Evolutionary conservation across 2,113 vertebrate genomes (phyloP).

Genomic region (Nothobranchius kuhntae): DNA sequence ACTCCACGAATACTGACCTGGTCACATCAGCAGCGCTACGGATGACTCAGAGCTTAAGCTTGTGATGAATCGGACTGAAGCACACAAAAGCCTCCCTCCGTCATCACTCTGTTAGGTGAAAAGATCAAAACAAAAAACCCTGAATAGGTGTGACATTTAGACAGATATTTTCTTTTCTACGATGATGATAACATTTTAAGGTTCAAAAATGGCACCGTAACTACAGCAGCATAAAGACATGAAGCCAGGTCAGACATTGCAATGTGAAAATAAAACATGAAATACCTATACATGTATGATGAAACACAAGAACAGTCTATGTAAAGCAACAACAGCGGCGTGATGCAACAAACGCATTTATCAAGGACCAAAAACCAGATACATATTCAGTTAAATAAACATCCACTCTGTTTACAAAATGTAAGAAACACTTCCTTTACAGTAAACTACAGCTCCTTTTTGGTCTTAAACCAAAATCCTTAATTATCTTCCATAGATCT

Average conservation of each 20-base stretch:
- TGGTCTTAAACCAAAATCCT: constrained; percentile 9
- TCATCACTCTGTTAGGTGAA: constrained; percentile 21
- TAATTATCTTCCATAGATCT: constrained; percentile 2
- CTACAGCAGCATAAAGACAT: constrained; percentile 66
- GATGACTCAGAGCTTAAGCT: constrained; percentile 10
- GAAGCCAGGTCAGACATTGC: constrained; percentile 28
- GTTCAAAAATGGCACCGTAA: constrained; percentile 67
- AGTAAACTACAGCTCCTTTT: neutral
- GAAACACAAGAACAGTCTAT: constrained; percentile 26
- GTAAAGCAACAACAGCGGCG: constrained; percentile 21
- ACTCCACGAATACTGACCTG: constrained; percentile 45
- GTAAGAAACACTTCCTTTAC: constrained; percentile 43
- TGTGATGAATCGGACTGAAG: constrained; percentile 23
- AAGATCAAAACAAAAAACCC: constrained; percentile 38
- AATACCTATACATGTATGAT: neutral
- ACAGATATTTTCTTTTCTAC: neutral
- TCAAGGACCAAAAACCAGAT: constrained; percentile 29
- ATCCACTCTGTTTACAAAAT: constrained; percentile 44
- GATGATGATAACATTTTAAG: constrained; percentile 29
- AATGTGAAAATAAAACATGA: constrained; percentile 30
- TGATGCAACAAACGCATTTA: constrained; percentile 38
- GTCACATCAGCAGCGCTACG: constrained; percentile 29
- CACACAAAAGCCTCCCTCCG: constrained; percentile 24
- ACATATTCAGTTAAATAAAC: constrained; percentile 32
- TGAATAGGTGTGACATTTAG: constrained; percentile 25